Evolutionary conservation across 2,113 vertebrate species (phyloP).

Genomic region (Ascaphus truei): DNA sequence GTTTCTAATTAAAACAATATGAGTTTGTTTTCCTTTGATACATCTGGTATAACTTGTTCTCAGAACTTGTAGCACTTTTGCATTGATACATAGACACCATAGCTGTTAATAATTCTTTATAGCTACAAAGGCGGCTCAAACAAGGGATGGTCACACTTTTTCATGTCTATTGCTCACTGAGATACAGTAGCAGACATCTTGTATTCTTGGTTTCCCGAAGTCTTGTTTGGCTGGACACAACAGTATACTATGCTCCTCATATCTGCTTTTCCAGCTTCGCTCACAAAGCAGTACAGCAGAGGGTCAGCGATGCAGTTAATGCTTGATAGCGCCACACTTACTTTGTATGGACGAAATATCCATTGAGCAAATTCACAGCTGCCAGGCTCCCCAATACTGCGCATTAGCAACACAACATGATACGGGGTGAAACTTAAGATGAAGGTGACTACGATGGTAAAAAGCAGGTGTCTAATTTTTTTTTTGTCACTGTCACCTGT

Average conservation of each 20-base stretch:
- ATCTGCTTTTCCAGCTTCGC: slow-evolving; percentile 65
- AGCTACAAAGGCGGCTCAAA: too few species aligned
- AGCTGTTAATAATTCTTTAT: too few species aligned
- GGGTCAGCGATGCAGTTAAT: slow-evolving; percentile 82
- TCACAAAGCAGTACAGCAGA: slow-evolving; percentile 84
- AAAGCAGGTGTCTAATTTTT: slow-evolving; percentile 66
- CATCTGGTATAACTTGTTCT: too few species aligned
- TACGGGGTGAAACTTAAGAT: slow-evolving; percentile 78
- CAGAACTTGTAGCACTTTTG: too few species aligned
- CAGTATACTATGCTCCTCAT: slow-evolving; percentile 59
- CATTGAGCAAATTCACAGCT: not conserved
- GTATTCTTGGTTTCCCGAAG: slow-evolving; percentile 12
- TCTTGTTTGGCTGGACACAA: slow-evolving; percentile 18
- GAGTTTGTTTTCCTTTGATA: too few species aligned
- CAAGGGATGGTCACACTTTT: not conserved
- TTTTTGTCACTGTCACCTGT: slow-evolving; percentile 66
- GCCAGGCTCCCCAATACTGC: slow-evolving; percentile 49
- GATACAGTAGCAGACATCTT: not conserved
- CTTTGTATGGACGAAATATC: slow-evolving; percentile 63
- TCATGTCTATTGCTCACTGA: slow-evolving; percentile 24
- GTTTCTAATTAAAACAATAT: too few species aligned
- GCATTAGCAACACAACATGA: slow-evolving; percentile 69
- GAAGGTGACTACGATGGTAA: slow-evolving; percentile 64
- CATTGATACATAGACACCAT: too few species aligned
- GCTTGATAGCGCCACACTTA: slow-evolving; percentile 66